Evolutionary conservation across 2,888 invertebrate genomes (phyloP).

Genomic region (Zele albiditarsus): DNA sequence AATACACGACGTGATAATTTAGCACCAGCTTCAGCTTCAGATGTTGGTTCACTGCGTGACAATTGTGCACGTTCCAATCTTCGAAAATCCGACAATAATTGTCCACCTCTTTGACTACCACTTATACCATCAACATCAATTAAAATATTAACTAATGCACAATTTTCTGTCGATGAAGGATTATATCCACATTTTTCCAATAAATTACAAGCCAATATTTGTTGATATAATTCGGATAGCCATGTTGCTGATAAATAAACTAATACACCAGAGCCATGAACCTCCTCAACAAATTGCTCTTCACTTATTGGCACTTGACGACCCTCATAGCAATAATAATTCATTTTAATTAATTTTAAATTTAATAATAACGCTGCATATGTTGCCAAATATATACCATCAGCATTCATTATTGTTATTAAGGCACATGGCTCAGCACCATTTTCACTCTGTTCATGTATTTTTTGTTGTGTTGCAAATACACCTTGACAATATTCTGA

Average conservation of each 20-base stretch:
- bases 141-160: constrained; percentile 82
- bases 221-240: constrained; percentile 94
- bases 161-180: constrained; percentile 75
- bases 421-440: constrained; percentile 74
- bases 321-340: constrained; percentile 79
- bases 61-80: constrained; percentile 85
- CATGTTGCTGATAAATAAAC: constrained; percentile 95
- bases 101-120: constrained; percentile 78
- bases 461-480: constrained; percentile 65
- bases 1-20: constrained; percentile 85
- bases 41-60: constrained; percentile 79
- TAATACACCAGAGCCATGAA: constrained; percentile 92
- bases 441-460: constrained; percentile 63
- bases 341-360: constrained; percentile 83
- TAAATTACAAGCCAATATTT: constrained; percentile 83
- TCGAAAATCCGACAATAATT: constrained; percentile 91
- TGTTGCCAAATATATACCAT: constrained; percentile 93
- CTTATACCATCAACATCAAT: constrained; percentile 90
- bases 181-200: constrained; percentile 81
- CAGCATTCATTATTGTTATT: constrained; percentile 91
- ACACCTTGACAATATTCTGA: constrained; percentile 88
- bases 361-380: constrained; percentile 89
- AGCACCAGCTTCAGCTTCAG: constrained; percentile 85
- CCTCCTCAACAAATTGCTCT: constrained; percentile 93
- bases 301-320: constrained; percentile 74